These are phyloP conservation scores for Onychomys arenicola DNA, from an alignment of 2,797 vertebrate species.

Conservation along the genomic window DNA sequence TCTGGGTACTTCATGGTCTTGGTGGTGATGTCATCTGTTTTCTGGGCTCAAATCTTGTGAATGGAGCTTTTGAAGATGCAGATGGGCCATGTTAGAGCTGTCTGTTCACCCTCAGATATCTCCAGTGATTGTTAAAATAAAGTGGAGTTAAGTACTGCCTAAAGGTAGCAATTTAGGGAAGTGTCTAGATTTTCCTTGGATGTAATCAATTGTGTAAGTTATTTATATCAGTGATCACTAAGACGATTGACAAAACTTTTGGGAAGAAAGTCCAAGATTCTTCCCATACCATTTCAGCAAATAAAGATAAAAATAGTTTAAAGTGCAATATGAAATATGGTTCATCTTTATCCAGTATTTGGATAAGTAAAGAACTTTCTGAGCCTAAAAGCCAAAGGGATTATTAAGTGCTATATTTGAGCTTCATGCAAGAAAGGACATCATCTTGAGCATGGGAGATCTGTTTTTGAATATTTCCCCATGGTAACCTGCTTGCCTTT, in stretches of 20 bases:
- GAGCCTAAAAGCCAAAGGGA: slow-evolving; percentile 24
- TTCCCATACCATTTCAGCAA: slow-evolving; percentile 16
- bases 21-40: neutral
- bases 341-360: slow-evolving; percentile 30
- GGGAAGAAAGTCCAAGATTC: slow-evolving; percentile 13
- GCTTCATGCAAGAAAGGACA: neutral
- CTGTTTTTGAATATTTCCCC: neutral
- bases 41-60: neutral
- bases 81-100: neutral
- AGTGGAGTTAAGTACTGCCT: slow-evolving; percentile 1
- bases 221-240: neutral
- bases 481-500: neutral
- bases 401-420: neutral
- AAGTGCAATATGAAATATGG: slow-evolving; percentile 29
- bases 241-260: slow-evolving; percentile 33
- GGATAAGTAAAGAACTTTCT: slow-evolving; percentile 28
- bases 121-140: neutral
- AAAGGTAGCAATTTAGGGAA: slow-evolving; percentile 36
- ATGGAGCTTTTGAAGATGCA: slow-evolving; percentile 22
- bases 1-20: neutral
- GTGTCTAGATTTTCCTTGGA: neutral
- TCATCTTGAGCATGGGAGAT: neutral
- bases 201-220: slow-evolving; percentile 5
- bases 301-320: slow-evolving; percentile 49
- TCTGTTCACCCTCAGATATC: neutral